phyloP scores from a whole-genome alignment of 2,888 invertebrate species.

The Watsonalla cultraria region DNA sequence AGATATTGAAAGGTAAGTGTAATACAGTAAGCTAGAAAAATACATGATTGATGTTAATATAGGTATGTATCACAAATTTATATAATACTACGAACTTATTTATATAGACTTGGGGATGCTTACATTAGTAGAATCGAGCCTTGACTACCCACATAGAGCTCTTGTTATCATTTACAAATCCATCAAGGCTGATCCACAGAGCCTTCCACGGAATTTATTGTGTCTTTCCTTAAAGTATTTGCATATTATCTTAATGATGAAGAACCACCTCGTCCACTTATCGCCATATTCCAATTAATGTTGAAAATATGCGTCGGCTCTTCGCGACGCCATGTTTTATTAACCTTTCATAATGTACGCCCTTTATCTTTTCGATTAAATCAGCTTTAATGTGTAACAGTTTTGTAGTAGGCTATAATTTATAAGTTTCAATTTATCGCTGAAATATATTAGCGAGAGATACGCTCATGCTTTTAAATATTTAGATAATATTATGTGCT shows the following conservation, averaged over 20 bases:
- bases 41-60: too few relatives aligned
- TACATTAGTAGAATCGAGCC: conserved; percentile 16
- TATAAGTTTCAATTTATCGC: conserved; percentile 34
- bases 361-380: conserved; percentile 52
- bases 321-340: conserved; percentile 53
- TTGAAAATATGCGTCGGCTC: conserved; percentile 55
- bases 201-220: conserved; percentile 47
- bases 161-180: conserved; percentile 50
- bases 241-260: conserved; percentile 70
- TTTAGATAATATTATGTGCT: conserved; percentile 3
- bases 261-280: conserved; percentile 56
- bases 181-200: conserved; percentile 47
- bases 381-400: conserved; percentile 53
- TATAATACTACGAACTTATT: too few relatives aligned
- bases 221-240: conserved; percentile 49
- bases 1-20: too few relatives aligned
- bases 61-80: too few relatives aligned
- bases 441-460: conserved; percentile 16
- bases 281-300: conserved; percentile 70
- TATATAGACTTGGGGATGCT: not conserved
- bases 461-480: conserved; percentile 10
- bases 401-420: conserved; percentile 37
- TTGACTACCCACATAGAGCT: conserved; percentile 33
- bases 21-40: too few relatives aligned
- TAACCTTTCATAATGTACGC: conserved; percentile 59